A percentile compares a stretch with the other conserved stretches of the same genome.
Conservation (phyloP, 2,888 invertebrate species). For the Lasioglossum figueresi region DNA sequence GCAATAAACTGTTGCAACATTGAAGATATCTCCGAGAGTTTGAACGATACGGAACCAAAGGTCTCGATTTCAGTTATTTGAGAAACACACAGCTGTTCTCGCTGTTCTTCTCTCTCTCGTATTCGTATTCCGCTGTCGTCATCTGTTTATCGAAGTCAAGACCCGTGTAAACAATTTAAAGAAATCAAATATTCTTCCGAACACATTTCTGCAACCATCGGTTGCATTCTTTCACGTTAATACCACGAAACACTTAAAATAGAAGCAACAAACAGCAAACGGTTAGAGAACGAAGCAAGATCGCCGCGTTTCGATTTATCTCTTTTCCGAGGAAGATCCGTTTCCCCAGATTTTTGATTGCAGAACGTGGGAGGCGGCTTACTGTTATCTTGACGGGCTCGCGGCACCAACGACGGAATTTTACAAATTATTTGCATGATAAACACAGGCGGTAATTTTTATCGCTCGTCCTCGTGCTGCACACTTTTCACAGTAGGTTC, state of each 20-base stretch:
- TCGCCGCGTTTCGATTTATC: neutral
- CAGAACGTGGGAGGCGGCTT: neutral
- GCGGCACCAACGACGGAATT: constrained; percentile 17
- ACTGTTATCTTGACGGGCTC: constrained; percentile 40
- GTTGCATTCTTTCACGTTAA: neutral
- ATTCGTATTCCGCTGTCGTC: neutral
- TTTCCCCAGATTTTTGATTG: neutral
- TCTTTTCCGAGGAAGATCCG: neutral
- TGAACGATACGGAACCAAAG: neutral
- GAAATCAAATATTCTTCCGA: neutral
- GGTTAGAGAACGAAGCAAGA: neutral
- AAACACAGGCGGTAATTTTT: constrained; percentile 25
- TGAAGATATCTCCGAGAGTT: neutral
- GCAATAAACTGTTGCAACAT: neutral
- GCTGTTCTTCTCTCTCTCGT: constrained; percentile 9
- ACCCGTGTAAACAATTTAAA: neutral
- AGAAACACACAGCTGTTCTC: constrained; percentile 13
- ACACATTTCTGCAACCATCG: neutral
- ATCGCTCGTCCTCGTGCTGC: constrained; percentile 13
- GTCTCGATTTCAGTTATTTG: constrained; percentile 46
- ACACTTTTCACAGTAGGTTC: neutral
- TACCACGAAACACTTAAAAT: neutral
- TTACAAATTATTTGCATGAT: constrained; percentile 43
- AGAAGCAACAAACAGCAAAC: neutral
- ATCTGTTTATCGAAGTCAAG: neutral